Percentiles rank a stretch among this genome's conserved stretches.
phyloP scores from a whole-genome alignment of 53 echinoderm and acorn worm species.

The Mesocentrotus franciscanus region DNA sequence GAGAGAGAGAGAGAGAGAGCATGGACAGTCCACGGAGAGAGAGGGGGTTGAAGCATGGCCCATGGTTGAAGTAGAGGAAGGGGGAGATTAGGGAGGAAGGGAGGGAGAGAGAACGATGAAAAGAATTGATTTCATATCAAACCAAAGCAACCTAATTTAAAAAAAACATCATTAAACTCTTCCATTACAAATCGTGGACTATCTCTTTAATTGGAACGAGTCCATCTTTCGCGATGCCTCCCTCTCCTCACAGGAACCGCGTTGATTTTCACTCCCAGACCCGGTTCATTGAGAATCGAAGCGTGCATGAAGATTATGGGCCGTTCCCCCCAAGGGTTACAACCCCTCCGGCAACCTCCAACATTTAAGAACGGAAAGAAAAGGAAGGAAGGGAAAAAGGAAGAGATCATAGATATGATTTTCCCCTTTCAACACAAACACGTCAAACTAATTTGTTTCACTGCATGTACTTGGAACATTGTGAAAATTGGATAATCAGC shows the following conservation, averaged over 20 bases:
- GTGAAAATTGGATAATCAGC: neutral
- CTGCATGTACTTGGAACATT: neutral
- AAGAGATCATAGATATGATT: conserved; percentile 12
- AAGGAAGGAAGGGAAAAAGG: neutral
- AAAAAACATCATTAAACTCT: no score
- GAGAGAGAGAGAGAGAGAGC: no score
- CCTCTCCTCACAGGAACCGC: conserved; percentile 60
- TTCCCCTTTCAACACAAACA: conserved; percentile 18
- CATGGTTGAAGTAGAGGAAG: no score
- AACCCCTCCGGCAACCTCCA: conserved; percentile 47
- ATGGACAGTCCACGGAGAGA: no score
- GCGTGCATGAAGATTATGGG: conserved; percentile 64
- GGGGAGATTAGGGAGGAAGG: no score
- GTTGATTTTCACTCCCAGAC: conserved; percentile 54
- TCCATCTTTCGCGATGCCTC: conserved; percentile 54
- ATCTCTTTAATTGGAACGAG: neutral
- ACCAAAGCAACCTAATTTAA: no score
- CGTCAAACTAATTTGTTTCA: conserved; percentile 16
- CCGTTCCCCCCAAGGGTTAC: conserved; percentile 50
- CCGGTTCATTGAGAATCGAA: conserved; percentile 50
- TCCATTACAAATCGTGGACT: neutral
- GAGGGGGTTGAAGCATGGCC: no score
- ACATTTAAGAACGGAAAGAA: conserved; percentile 12
- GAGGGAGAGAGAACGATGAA: no score
- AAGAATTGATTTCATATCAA: no score